Conservation (phyloP, 2,113 vertebrate species). For the Falco punctatus region DNA sequence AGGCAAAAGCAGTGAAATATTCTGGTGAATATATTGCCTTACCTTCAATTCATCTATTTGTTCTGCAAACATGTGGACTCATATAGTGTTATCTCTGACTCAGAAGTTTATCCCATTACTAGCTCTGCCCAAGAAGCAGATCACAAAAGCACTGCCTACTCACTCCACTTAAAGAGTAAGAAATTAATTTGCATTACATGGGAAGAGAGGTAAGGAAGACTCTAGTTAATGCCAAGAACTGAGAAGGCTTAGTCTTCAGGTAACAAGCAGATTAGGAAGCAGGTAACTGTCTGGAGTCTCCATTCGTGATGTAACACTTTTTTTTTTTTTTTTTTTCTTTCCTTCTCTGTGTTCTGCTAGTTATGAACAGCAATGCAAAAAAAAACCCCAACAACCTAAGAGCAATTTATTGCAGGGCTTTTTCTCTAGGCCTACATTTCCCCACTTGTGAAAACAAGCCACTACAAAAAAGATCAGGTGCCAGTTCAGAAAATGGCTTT, state of each 20-base stretch:
- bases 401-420: not conserved
- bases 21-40: not conserved
- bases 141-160: not conserved
- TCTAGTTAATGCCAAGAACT: not conserved
- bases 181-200: not conserved
- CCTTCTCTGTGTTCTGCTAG: not conserved
- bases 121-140: not conserved
- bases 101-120: not conserved
- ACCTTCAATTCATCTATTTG: not conserved
- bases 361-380: not conserved
- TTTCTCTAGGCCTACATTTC: not conserved
- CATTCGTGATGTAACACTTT: not conserved
- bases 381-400: too few relatives aligned
- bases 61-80: not conserved
- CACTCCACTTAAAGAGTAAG: not conserved
- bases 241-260: not conserved
- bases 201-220: not conserved
- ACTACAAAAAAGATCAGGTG: not conserved
- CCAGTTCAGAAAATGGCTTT: not conserved
- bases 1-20: not conserved
- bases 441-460: not conserved
- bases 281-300: not conserved
- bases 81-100: not conserved
- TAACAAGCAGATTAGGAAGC: not conserved
- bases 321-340: not conserved